Evolutionary conservation across 1,140 invertebrate genomes (phyloP).

Genomic region (Drosophila virilis): DNA sequence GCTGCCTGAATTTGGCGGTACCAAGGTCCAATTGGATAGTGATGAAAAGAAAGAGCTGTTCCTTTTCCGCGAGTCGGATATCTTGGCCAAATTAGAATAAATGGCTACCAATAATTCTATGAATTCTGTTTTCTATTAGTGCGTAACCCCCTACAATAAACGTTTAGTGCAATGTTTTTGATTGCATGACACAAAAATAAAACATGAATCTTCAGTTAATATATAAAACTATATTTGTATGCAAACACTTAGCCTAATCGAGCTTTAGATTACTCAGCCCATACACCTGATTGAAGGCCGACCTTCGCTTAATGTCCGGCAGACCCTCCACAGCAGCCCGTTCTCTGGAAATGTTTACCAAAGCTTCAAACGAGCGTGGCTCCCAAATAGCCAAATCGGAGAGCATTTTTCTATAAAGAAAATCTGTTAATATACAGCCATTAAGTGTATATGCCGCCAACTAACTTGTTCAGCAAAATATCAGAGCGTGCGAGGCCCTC

Average conservation of each 20-base stretch:
- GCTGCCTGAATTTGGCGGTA: constrained; percentile 99
- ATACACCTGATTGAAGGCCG: constrained; percentile 80
- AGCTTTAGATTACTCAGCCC: constrained; percentile 75
- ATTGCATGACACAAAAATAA: constrained; percentile 69
- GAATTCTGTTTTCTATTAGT: constrained; percentile 77
- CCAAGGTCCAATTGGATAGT: constrained; percentile 91
- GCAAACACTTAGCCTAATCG: constrained; percentile 56
- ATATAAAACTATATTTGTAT: constrained; percentile 53
- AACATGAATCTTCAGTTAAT: constrained; percentile 56
- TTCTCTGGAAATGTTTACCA: constrained; percentile 88
- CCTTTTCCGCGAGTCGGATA: constrained; percentile 97
- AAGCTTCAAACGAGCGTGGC: constrained; percentile 92
- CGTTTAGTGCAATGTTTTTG: constrained; percentile 69
- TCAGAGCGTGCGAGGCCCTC: constrained; percentile 88
- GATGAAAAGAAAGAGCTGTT: constrained; percentile 93
- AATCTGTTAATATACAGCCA: not conserved
- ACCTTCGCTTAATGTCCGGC: constrained; percentile 66
- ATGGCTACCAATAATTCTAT: constrained; percentile 70
- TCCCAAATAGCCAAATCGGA: constrained; percentile 94
- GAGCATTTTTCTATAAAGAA: constrained; percentile 87
- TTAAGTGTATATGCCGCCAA: not conserved
- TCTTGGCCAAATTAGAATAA: constrained; percentile 95
- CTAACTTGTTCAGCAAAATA: constrained; percentile 87
- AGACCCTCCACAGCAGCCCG: constrained; percentile 87
- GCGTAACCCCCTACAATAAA: constrained; percentile 54